These are phyloP conservation scores for Dione vanillae DNA, from an alignment of 2,888 invertebrate species.

Conservation along the genomic window DNA sequence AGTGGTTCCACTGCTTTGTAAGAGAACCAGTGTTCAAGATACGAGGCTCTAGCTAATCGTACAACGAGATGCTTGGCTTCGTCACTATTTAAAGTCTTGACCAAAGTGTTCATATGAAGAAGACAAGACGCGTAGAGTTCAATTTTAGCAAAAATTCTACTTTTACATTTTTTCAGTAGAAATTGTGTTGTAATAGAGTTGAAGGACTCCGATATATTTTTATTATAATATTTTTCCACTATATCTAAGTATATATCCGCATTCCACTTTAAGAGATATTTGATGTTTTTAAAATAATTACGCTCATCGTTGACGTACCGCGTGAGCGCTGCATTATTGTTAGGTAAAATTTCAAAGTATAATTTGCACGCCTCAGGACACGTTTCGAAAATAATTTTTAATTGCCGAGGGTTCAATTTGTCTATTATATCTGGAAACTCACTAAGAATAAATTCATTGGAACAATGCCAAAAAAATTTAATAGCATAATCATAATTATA, in stretches of 20 bases:
- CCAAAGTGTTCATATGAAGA: conserved; percentile 58
- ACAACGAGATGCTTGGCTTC: conserved; percentile 60
- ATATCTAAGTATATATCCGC: conserved; percentile 58
- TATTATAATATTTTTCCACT: conserved; percentile 58
- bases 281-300: conserved; percentile 56
- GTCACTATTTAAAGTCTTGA: conserved; percentile 53
- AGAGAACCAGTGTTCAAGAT: conserved; percentile 55
- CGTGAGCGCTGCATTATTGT: conserved; percentile 48
- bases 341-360: conserved; percentile 58
- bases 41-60: conserved; percentile 59
- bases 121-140: conserved; percentile 61
- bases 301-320: conserved; percentile 50
- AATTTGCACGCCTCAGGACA: conserved; percentile 56
- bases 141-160: conserved; percentile 56
- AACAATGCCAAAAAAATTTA: conserved; percentile 60
- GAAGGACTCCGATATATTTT: conserved; percentile 44
- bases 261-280: conserved; percentile 57
- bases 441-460: conserved; percentile 54
- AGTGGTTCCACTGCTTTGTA: conserved; percentile 62
- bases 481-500: conserved; percentile 55
- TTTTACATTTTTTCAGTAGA: conserved; percentile 58
- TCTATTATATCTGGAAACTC: conserved; percentile 54
- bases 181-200: conserved; percentile 55
- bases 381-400: conserved; percentile 62
- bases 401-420: conserved; percentile 56